Base-by-base conservation (phyloP, 2,113 vertebrate species). In the Chauna torquata region DNA sequence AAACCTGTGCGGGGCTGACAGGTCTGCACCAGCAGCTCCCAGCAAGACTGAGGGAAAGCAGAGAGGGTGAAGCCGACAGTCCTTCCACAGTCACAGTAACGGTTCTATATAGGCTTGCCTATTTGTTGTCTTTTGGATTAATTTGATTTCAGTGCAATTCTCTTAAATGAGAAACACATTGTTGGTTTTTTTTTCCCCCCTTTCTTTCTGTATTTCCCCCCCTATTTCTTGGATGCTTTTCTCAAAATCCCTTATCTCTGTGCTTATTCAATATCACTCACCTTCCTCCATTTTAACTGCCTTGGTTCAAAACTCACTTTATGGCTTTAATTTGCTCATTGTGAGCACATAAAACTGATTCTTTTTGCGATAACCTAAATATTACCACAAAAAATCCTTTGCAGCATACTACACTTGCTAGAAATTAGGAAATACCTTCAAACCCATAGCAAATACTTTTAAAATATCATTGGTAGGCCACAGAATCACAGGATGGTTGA, bases 1-100 rank as follows among this genome's bases (percentile, higher is more conserved):
- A 25, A 42, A 24, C 3, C 0, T 0, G 4, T 2, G 28, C 12
- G 58, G 42, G 38, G 4, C 23, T 0, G 0, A 8, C 3, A 38
- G 50, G 24, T 18, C 30, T 18, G 32, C 20, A n/a, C n/a, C 42
- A 4, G n/a, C 42, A 81, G 74, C 50, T 36, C 0, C 0, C 20
- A 36, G 9, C 25, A 45, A 44, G 58, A n/a, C 40, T 34, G 50
- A 50, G 78, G 5, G 32, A 34, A 40, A 20, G 5, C 23, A 34
- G 44, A 1, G 3, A 3, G 22, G 30, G 34, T 30, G 68, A 49
- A 69, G 59, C 44, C 65, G 69, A 52, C 52, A 17, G 55, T 38
- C n/a, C 16, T 66, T 58, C 36, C 62, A 17, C 62, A 14, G 40
- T 44, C 18, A 17, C 8, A 8, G 49, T 4, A 2, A 0, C 12